Conservation (phyloP, 2,888 invertebrate species). For the Mimas tiliae region DNA sequence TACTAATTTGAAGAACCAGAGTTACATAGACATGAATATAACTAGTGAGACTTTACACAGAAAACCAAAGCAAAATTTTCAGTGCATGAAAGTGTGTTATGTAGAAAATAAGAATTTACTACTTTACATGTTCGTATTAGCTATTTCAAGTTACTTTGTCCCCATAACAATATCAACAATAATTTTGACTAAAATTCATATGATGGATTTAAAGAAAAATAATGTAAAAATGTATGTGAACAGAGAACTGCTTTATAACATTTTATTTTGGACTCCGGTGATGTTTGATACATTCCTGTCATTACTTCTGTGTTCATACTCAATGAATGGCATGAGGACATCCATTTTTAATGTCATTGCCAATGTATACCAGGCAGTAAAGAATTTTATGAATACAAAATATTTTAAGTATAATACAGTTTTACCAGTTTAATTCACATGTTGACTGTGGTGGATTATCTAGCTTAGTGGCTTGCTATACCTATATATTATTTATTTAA, state of each 20-base stretch:
- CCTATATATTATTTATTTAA: too few relatives aligned
- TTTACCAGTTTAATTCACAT: slow-evolving; percentile 51
- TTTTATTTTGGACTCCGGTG: slow-evolving; percentile 77
- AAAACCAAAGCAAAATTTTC: slow-evolving; percentile 51
- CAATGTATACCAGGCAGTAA: slow-evolving; percentile 74
- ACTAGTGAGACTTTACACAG: slow-evolving; percentile 52
- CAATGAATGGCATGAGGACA: slow-evolving; percentile 63
- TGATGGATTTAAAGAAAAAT: slow-evolving; percentile 60
- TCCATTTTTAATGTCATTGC: slow-evolving; percentile 73
- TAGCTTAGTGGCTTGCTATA: too few relatives aligned
- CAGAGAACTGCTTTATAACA: slow-evolving; percentile 71
- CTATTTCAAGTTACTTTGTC: slow-evolving; percentile 70
- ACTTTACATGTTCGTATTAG: slow-evolving; percentile 67
- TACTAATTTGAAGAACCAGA: slow-evolving; percentile 56
- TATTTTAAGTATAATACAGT: slow-evolving; percentile 70
- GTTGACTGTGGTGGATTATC: too few relatives aligned
- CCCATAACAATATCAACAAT: slow-evolving; percentile 73
- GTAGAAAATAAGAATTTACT: slow-evolving; percentile 67
- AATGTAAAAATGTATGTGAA: slow-evolving; percentile 66
- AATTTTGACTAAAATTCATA: slow-evolving; percentile 72
- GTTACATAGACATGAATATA: slow-evolving; percentile 49
- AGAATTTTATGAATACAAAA: slow-evolving; percentile 74
- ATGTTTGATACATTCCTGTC: slow-evolving; percentile 77
- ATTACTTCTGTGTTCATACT: slow-evolving; percentile 67
- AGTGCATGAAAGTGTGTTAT: slow-evolving; percentile 71